Evolutionary conservation across 2,888 invertebrate genomes (phyloP), one percentile per base, ranked within the genome.

Genomic region (Mythimna ferrago): DNA sequence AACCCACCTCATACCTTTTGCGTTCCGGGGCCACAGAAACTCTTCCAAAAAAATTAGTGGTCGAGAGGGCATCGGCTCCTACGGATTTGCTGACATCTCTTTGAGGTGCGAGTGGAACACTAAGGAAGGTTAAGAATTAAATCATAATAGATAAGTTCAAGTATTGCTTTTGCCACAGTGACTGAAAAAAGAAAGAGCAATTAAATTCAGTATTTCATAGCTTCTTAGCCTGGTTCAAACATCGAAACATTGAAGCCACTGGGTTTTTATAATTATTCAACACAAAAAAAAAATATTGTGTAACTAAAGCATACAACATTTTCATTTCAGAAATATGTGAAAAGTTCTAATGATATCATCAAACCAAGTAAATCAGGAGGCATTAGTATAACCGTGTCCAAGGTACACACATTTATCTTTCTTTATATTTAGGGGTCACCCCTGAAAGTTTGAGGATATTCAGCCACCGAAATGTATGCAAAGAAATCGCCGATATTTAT

Each of bases 351-450:
- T 63, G 88, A 89, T 19, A 76, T 70, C 35, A 66, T 73, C 16
- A 82, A 81, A 58, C 72, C 78, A 6, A 79, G 74, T 32, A 86
- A 85, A 70, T 92, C 94, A 0, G 92, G 92, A 7, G 74, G 74
- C 72, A 94, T 95, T 16, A 91, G 86, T 73, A 88, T 95, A 48
- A 91, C 89, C 11, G 81, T 94, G 3, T 90, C 93, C 5, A 92
- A 90, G 92, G 94, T 61, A 32, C 26, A 61, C 56, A 56, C 21
- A 16, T 26, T 14, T 56, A 56, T 56, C 11, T 32, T 32, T 26
- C 26, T 56, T 32, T 16, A 48, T 48, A 14, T 3, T 5, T 26
- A 26, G 26, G 26, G 26, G 26, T 26, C 26, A 26, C 41, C 5
- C 44, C 44, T 44, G 7, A 44, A 44, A 44, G 10, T 41, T 41